A percentile compares a stretch with the other conserved stretches of the same genome.
These are phyloP conservation scores for Glareola pratincola DNA, from an alignment of 2,113 vertebrate genomes.

Conservation along the genomic window DNA sequence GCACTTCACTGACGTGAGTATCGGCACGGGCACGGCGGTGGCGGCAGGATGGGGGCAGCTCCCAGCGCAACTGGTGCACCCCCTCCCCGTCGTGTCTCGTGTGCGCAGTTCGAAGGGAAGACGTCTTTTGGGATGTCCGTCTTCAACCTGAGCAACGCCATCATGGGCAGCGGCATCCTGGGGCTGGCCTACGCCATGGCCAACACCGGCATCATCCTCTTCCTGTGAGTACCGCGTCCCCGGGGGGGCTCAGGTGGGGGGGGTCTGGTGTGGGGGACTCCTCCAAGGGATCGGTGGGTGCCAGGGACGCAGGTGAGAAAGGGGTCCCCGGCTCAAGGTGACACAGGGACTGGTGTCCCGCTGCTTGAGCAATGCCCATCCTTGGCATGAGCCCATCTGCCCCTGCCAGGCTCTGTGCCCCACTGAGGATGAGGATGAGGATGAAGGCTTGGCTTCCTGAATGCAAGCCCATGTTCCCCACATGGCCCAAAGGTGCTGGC, in stretches of 20 bases:
- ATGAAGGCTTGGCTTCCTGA: neutral
- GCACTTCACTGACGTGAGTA: conserved; percentile 89
- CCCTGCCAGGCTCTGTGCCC: neutral
- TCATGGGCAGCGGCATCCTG: conserved; percentile 98
- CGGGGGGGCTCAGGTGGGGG: accelerated
- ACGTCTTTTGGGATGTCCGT: conserved; percentile 97
- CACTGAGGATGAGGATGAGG: neutral
- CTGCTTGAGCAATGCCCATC: neutral
- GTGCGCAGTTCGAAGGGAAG: conserved; percentile 91
- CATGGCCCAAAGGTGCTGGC: neutral
- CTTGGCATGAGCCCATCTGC: neutral
- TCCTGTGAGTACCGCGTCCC: conserved; percentile 85
- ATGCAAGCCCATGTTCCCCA: neutral
- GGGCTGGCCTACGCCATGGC: conserved; percentile 97
- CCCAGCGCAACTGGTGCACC: accelerated
- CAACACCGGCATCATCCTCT: conserved; percentile 93
- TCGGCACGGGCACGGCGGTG: accelerated
- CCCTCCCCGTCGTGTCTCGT: neutral
- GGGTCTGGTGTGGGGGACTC: accelerated
- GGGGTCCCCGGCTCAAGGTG: neutral
- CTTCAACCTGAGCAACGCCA: conserved; percentile 98
- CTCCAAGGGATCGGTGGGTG: accelerated
- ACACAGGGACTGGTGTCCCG: neutral
- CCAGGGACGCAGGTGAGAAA: neutral
- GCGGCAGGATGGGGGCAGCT: neutral